Evolutionary conservation across 2,113 vertebrate genomes (phyloP), one percentile per base, ranked within the genome.

Genomic region (Thymallus thymallus): DNA sequence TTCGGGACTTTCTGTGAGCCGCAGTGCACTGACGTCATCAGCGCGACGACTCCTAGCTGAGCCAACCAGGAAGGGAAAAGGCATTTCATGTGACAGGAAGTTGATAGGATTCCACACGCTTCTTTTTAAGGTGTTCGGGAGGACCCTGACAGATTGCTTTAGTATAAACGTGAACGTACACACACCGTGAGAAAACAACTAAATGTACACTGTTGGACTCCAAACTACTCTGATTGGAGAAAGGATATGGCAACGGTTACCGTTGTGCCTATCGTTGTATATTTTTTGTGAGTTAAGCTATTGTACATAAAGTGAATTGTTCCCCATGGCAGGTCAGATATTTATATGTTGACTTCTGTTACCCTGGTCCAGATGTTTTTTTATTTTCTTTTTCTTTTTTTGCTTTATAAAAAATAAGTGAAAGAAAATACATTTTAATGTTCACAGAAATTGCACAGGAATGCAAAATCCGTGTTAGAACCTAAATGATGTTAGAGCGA

Each of bases 1-100:
- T 99, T 96, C 77, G 97, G 98, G 85, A 90, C 94, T 26, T 99
- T 99, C 91, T 99, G 98, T 83, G 97, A 99, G 84, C 97, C 98
- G n/a, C 98, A 99, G 91, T 99, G 97, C 86, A 98, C 98, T 71
- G 97, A 98, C 78, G 96, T 98, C 72, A 95, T 89, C 84, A 98
- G 98, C 60, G 98, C 96, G 0, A 72, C 96, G 0, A 72, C 98
- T 16, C 48, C 48, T 51, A 51, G 48, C 48, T 51, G 48, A 51
- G 48, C 16, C 48, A 51, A 51, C 80, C 89, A 90, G 6, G 95
- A 98, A 72, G 98, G 98, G 98, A 99, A 99, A 51, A 51, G 14
- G 14, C 48, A 51, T 51, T 13, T 51, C 48, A 51, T 51, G 48
- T 51, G 48, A 13, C 12, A 51, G 98, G 9, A 97, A 98, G 79